A percentile compares a stretch with the other conserved stretches of the same genome.
Evolutionary conservation across 2,888 invertebrate genomes (phyloP).

Genomic region (Dexiosoma caninum): DNA sequence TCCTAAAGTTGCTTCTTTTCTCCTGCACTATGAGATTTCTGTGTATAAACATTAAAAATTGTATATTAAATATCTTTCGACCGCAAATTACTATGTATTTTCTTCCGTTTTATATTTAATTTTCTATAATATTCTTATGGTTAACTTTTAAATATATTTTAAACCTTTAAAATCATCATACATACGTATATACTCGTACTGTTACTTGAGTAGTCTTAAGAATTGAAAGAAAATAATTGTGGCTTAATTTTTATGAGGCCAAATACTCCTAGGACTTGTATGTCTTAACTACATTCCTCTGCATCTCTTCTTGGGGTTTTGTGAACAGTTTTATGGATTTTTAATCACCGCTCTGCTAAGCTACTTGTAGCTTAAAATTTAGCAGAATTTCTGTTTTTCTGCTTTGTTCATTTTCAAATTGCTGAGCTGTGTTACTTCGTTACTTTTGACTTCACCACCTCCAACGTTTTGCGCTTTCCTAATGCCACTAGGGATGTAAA

Average conservation of each 20-base stretch:
- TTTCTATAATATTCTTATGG: too few species aligned
- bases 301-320: neutral
- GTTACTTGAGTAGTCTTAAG: neutral
- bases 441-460: constrained; percentile 15
- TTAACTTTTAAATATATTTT: too few species aligned
- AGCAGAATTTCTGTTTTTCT: neutral
- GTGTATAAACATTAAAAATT: too few species aligned
- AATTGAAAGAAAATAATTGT: neutral
- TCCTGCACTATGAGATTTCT: too few species aligned
- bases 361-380: constrained; percentile 21
- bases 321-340: constrained; percentile 16
- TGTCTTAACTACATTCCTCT: neutral
- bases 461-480: neutral
- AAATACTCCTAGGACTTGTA: neutral
- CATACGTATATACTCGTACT: too few species aligned
- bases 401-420: constrained; percentile 2
- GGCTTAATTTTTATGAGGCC: neutral
- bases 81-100: too few species aligned
- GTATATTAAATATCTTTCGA: too few species aligned
- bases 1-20: too few species aligned
- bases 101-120: too few species aligned
- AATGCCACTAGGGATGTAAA: constrained; percentile 21
- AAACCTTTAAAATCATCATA: too few species aligned
- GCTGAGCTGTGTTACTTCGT: neutral
- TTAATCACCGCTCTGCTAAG: constrained; percentile 33